These are phyloP conservation scores for Bothrops jararaca DNA, from an alignment of 2,113 vertebrate species.

Conservation along the genomic window DNA sequence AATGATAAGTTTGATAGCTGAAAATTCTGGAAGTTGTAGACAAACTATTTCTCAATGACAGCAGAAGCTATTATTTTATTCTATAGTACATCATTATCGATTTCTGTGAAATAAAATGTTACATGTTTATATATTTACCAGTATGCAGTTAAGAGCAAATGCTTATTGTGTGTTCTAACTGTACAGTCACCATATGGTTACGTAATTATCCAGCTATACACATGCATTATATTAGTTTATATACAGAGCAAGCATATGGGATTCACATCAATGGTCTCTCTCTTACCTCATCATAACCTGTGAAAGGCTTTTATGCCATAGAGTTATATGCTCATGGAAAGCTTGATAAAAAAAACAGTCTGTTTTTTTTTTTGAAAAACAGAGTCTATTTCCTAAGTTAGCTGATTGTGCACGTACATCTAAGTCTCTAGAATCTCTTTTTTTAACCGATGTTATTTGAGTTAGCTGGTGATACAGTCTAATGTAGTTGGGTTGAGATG, in stretches of 20 bases:
- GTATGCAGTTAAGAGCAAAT: background rate
- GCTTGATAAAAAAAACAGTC: background rate
- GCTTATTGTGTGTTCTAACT: background rate
- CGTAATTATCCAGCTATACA: background rate
- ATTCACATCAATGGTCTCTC: background rate
- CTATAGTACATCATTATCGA: slow-evolving; percentile 3
- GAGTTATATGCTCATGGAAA: background rate
- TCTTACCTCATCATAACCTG: background rate
- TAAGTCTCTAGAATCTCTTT: background rate
- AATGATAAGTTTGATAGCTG: background rate
- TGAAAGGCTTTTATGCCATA: background rate
- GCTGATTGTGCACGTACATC: background rate
- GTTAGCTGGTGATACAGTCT: background rate
- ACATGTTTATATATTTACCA: background rate
- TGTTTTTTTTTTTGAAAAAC: background rate
- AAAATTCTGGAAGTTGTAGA: background rate
- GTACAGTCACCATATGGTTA: background rate
- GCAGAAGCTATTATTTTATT: background rate
- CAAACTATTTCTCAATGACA: background rate
- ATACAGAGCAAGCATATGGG: background rate
- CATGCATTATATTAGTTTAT: background rate
- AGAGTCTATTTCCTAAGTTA: background rate
- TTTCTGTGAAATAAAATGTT: slow-evolving; percentile 14
- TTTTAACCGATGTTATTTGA: background rate
- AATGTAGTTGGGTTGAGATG: background rate